These are phyloP conservation scores for Erebia ligea DNA, from an alignment of 2,888 invertebrate genomes.

Conservation along the genomic window DNA sequence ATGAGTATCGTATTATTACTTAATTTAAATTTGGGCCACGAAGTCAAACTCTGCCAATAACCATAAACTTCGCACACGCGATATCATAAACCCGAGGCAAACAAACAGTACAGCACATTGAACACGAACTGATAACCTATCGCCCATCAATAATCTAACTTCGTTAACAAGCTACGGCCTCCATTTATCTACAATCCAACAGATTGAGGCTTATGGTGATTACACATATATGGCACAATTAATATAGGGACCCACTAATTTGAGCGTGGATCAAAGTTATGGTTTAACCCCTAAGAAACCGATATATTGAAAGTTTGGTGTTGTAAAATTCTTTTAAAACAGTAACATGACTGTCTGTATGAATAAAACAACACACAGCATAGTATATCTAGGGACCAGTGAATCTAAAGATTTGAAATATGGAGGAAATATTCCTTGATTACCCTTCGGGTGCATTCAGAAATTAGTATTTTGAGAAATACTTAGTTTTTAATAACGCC, in stretches of 20 bases:
- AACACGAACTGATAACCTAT: slow-evolving; percentile 33
- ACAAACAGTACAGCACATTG: slow-evolving; percentile 25
- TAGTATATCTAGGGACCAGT: no score
- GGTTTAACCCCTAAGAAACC: background rate
- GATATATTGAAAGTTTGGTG: no score
- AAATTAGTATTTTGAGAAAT: no score
- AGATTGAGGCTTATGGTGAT: slow-evolving; percentile 18
- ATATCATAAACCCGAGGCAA: slow-evolving; percentile 21
- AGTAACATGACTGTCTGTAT: no score
- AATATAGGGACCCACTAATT: background rate
- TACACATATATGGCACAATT: background rate
- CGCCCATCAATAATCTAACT: slow-evolving; percentile 36
- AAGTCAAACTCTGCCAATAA: slow-evolving; percentile 12
- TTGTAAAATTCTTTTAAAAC: no score
- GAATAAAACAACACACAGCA: no score
- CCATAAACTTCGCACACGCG: slow-evolving; percentile 4
- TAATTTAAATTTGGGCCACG: background rate
- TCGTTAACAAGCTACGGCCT: slow-evolving; percentile 29
- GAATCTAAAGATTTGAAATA: no score
- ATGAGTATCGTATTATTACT: background rate
- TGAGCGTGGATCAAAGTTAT: background rate
- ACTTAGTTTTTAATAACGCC: no score
- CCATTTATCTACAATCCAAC: slow-evolving; percentile 30
- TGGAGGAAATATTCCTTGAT: no score
- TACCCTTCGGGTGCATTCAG: no score